Evolutionary conservation across 2,797 vertebrate genomes (phyloP), one percentile per base, ranked within the genome.

Genomic region (Pygocentrus nattereri): DNA sequence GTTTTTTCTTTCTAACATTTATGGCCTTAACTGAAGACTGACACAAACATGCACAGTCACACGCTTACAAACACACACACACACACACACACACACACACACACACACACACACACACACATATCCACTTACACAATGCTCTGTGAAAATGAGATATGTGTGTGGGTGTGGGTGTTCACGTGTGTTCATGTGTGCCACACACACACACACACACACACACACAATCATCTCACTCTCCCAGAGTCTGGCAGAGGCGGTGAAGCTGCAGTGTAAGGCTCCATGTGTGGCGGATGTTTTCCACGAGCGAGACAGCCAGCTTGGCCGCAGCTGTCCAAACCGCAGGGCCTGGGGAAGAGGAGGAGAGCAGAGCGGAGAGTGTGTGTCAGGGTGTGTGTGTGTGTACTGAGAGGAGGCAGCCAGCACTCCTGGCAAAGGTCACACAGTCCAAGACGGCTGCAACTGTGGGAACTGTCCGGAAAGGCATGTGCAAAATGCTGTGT

Each of bases 251-350:
- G 87, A 89, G 89, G 90, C 89, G 87, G 84, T 85, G 90, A 89
- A 90, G 91, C 90, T 91, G 84, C 83, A 85, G 83, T 19, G 76
- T 88, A 89, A 90, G 88, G 88, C 92, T 93, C 91, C 94, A 93
- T 95, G 94, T 95, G 94, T 93, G 94, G 96, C 94, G 96, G 97
- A 97, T 97, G 96, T 97, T 96, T 96, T 96, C 94, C 85, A 94
- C 94, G 95, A 95, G 92, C 92, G 85, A 86, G 88, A 67, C 91
- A 93, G 93, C 92, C 96, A 96, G 96, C 96, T 97, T 96, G 95
- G 94, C 95, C 95, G 91, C 92, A 94, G 82, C 94, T 95, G 90
- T 95, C 88, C 92, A 94, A 94, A 95, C 94, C 88, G 31, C 87
- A 86, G 93, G 94, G 94, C 93, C 93, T 91, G 90, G 93, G 94